phyloP scores from a whole-genome alignment of 2,888 invertebrate genomes.

The Cyclophora albipunctata region DNA sequence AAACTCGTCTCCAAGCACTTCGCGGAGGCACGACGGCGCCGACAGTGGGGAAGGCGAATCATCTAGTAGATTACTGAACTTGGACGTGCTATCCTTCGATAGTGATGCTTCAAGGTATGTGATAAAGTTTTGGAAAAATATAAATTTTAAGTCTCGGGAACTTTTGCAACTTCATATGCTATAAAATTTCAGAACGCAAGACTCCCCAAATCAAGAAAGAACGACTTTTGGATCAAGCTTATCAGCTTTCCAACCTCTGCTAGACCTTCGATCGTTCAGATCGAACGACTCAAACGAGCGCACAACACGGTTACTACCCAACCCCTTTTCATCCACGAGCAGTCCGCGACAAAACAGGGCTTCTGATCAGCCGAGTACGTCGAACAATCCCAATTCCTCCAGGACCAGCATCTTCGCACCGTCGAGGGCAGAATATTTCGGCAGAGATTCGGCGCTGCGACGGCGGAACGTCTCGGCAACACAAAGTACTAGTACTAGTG shows the following conservation, averaged over 20 bases:
- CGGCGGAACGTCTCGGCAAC: constrained; percentile 33
- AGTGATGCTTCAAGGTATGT: constrained; percentile 38
- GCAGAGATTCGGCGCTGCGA: constrained; percentile 31
- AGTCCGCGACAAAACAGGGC: constrained; percentile 14
- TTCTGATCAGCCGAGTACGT: constrained; percentile 28
- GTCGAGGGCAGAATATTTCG: constrained; percentile 33
- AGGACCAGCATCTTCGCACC: constrained; percentile 60
- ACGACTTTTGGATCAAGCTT: constrained; percentile 52
- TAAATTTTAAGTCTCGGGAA: background rate
- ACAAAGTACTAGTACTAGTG: constrained; percentile 8
- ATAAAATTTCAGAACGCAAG: constrained; percentile 33
- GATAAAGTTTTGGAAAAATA: background rate
- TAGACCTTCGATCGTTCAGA: constrained; percentile 31
- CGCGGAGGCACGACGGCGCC: constrained; percentile 30
- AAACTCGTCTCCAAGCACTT: constrained; percentile 37
- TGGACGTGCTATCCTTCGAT: constrained; percentile 54
- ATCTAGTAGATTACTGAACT: constrained; percentile 45
- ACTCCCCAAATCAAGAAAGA: constrained; percentile 35
- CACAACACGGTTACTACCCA: constrained; percentile 49
- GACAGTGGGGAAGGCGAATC: constrained; percentile 40
- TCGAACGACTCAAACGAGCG: constrained; percentile 45
- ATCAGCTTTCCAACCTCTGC: constrained; percentile 61
- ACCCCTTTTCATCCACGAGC: constrained; percentile 51
- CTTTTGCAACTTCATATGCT: constrained; percentile 12
- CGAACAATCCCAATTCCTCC: constrained; percentile 22